Conservation (phyloP, 2,888 invertebrate genomes). For the Acleris emargana region DNA sequence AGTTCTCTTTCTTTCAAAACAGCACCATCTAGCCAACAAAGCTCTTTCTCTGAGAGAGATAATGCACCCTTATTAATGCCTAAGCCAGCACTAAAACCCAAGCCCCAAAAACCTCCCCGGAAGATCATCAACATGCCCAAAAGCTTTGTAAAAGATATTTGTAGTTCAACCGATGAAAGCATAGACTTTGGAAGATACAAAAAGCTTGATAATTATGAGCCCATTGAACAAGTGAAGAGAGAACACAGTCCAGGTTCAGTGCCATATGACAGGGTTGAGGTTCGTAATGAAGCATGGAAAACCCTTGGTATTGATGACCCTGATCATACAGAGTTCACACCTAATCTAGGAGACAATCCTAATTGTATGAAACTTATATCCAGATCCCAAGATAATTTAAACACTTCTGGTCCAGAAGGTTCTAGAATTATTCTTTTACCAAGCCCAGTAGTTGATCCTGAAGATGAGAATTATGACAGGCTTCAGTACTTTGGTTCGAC, state of each 20-base stretch:
- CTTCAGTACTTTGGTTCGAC: slow-evolving; percentile 92
- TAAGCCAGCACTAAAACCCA: slow-evolving; percentile 84
- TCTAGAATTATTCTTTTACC: slow-evolving; percentile 83
- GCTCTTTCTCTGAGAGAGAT: slow-evolving; percentile 67
- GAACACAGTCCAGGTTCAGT: slow-evolving; percentile 71
- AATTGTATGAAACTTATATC: slow-evolving; percentile 79
- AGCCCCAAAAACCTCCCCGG: slow-evolving; percentile 85
- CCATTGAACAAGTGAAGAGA: slow-evolving; percentile 76
- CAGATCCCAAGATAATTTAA: slow-evolving; percentile 78
- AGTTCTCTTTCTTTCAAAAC: slow-evolving; percentile 76
- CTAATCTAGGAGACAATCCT: slow-evolving; percentile 74
- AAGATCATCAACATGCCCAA: slow-evolving; percentile 79
- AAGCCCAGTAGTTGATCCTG: slow-evolving; percentile 74
- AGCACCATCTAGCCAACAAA: slow-evolving; percentile 71
- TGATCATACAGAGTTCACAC: slow-evolving; percentile 86
- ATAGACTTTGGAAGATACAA: slow-evolving; percentile 80
- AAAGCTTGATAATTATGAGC: slow-evolving; percentile 80
- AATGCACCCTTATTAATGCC: slow-evolving; percentile 75
- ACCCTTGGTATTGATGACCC: slow-evolving; percentile 90
- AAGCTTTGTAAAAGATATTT: slow-evolving; percentile 63
- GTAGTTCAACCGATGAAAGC: slow-evolving; percentile 72
- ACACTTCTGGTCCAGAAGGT: slow-evolving; percentile 73
- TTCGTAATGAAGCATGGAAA: slow-evolving; percentile 91
- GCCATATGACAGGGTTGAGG: slow-evolving; percentile 90
- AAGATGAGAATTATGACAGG: slow-evolving; percentile 89